phyloP scores from a whole-genome alignment of 2,797 vertebrate genomes.

The Avahi laniger region DNA sequence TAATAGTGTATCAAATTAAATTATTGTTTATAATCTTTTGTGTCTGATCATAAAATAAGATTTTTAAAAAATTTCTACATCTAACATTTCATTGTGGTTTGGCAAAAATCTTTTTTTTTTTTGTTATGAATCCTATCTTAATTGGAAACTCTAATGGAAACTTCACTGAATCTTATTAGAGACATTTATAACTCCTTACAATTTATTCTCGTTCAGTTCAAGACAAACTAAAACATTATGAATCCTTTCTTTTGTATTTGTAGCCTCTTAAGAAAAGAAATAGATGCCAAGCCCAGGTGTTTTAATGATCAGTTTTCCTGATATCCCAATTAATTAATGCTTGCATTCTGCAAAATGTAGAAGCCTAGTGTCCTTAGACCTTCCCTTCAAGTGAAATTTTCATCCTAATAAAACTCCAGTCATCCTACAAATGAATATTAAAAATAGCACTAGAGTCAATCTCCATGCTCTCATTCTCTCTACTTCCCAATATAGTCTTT shows the following conservation, averaged over 20 bases:
- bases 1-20: constrained; percentile 42
- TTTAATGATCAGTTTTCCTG: constrained; percentile 35
- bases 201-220: constrained; percentile 43
- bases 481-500: neutral
- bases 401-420: neutral
- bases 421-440: neutral
- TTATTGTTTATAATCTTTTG: constrained; percentile 54
- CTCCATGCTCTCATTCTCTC: neutral
- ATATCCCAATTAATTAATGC: neutral
- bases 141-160: constrained; percentile 73
- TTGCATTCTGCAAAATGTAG: neutral
- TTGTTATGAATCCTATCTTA: constrained; percentile 62
- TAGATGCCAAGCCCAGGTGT: neutral
- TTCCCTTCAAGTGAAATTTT: neutral
- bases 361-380: neutral
- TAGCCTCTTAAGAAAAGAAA: constrained; percentile 49
- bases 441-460: neutral
- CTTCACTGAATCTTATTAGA: constrained; percentile 66
- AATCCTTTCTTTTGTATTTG: constrained; percentile 36
- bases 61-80: constrained; percentile 30
- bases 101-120: constrained; percentile 59
- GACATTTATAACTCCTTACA: constrained; percentile 23
- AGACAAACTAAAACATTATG: constrained; percentile 47
- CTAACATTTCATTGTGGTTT: constrained; percentile 72
- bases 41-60: constrained; percentile 52